These are phyloP conservation scores for Cephus pulcher DNA, from an alignment of 2,888 invertebrate species.

Conservation along the genomic window DNA sequence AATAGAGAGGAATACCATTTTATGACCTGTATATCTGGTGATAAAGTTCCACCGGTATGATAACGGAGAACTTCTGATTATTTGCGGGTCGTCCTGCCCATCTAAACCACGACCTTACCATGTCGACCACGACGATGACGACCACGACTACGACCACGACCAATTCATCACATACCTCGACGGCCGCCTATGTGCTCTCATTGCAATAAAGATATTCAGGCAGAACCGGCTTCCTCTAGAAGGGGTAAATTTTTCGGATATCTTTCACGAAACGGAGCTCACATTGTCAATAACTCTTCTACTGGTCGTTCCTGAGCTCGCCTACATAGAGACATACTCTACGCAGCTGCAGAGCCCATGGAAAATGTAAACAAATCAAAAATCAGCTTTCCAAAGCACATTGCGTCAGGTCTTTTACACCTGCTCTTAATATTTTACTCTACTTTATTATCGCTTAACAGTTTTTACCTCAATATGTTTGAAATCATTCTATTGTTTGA, in stretches of 20 bases:
- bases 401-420: background rate
- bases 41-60: background rate
- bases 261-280: constrained; percentile 6
- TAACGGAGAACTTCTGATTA: background rate
- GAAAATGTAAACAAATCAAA: constrained; percentile 18
- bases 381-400: background rate
- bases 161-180: background rate
- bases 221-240: background rate
- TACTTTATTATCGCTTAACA: background rate
- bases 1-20: background rate
- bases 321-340: background rate
- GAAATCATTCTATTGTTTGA: too few relatives aligned
- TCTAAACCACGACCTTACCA: background rate
- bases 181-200: background rate
- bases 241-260: constrained; percentile 16
- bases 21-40: background rate
- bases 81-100: background rate
- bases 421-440: background rate
- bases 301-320: background rate
- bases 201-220: background rate
- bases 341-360: constrained; percentile 15
- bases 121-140: background rate
- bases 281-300: background rate
- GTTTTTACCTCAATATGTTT: background rate
- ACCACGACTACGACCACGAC: constrained; percentile 12